A percentile compares a stretch with the other conserved stretches of the same genome.
Evolutionary conservation across 2,888 invertebrate genomes (phyloP).

Genomic region (Cephus nigrinus): DNA sequence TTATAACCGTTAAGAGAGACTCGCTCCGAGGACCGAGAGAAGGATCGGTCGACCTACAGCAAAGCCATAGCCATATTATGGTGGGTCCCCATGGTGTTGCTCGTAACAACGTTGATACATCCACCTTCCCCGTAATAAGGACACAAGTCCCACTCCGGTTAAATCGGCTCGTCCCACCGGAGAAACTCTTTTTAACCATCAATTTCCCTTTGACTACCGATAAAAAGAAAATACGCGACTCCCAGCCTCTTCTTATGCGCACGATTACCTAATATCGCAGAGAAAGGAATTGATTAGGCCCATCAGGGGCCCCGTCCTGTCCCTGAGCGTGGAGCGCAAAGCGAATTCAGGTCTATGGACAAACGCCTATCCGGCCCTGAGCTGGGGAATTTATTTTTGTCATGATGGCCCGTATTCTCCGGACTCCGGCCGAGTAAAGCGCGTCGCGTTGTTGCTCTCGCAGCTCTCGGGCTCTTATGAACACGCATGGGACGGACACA

Average conservation of each 20-base stretch:
- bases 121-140: not conserved
- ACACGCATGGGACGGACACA: conserved; percentile 11
- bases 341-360: not conserved
- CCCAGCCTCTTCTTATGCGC: too few relatives aligned
- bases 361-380: conserved; percentile 17
- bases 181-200: not conserved
- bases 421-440: conserved; percentile 30
- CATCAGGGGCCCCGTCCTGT: too few relatives aligned
- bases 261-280: too few relatives aligned
- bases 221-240: too few relatives aligned
- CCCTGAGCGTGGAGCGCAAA: too few relatives aligned
- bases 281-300: too few relatives aligned
- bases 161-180: not conserved
- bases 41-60: conserved; percentile 56
- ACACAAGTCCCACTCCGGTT: too few relatives aligned
- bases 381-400: conserved; percentile 38
- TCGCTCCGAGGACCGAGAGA: conserved; percentile 26
- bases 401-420: conserved; percentile 43
- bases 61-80: conserved; percentile 51
- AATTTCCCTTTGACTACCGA: too few relatives aligned
- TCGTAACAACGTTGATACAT: conserved; percentile 49
- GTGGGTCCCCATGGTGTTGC: conserved; percentile 58
- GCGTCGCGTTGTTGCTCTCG: conserved; percentile 16
- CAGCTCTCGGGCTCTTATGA: conserved; percentile 4
- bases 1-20: conserved; percentile 53